Evolutionary conservation across 2,113 vertebrate genomes (phyloP), one percentile per base, ranked within the genome.

Genomic region (Picathartes gymnocephalus): DNA sequence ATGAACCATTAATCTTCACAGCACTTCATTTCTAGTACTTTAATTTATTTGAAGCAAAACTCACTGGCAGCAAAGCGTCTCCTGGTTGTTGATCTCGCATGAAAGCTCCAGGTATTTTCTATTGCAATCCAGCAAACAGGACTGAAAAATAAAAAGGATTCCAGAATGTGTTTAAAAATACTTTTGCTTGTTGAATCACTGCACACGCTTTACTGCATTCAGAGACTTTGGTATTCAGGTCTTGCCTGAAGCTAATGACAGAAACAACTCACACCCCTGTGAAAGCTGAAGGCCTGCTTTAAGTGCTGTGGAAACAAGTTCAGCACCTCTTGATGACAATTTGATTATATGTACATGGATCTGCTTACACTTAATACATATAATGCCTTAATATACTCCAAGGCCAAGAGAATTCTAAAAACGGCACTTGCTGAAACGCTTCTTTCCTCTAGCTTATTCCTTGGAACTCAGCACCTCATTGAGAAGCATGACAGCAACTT

Each of bases 191-290:
- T 64, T 70, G 65, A 94, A 92, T 70, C 42, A 48, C 39, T 86
- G 13, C 42, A 48, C 39, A 90, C 13, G 13, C 42, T 74, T 73
- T 92, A 23, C 10, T 86, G 13, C 48, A 28, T 90, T 94, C 79
- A 88, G 78, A 81, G 71, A 57, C n/a, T 81, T 93, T 91, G 42
- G 18, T 37, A 73, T 92, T 88, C n/a, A 65, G 44, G 37, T 86
- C 72, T 92, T 89, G 64, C 42, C 90, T 88, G 78, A 81, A 95
- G 91, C 53, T 83, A 88, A 73, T 92, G 85, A 78, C 78, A 85
- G 81, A 86, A 80, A 51, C 47, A 70, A 35, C 71, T 95, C 96
- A 89, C 80, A 95, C 69, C 54, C n/a, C 9, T 74, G 7, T 66
- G 56, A 81, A 92, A 83, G 53, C n/a, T 70, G 48, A 72, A 87